These are phyloP conservation scores for Caranx melampygus DNA, from an alignment of 2,113 vertebrate genomes.

Conservation along the genomic window DNA sequence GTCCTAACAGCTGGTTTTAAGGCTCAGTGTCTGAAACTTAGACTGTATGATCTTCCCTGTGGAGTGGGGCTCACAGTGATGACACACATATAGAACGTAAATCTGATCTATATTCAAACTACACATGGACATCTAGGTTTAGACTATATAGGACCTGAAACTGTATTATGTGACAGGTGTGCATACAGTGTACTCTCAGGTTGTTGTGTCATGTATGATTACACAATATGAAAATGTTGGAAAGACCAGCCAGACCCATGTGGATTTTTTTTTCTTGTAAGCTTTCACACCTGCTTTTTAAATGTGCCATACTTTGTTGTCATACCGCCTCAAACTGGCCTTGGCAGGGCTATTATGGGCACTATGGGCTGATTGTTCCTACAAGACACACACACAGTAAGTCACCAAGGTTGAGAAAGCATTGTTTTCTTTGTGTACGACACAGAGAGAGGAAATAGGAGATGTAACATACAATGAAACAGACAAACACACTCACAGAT, in stretches of 20 bases:
- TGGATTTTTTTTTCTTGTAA: background rate
- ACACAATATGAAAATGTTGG: background rate
- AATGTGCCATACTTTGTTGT: constrained; percentile 20
- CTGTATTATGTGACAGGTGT: background rate
- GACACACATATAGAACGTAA: too few species aligned
- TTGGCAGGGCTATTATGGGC: constrained; percentile 48
- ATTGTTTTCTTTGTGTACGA: constrained; percentile 67
- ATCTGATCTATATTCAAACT: too few species aligned
- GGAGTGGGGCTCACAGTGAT: too few species aligned
- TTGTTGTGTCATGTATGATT: background rate
- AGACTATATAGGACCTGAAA: too few species aligned
- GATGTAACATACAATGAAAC: constrained; percentile 32
- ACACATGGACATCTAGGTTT: too few species aligned
- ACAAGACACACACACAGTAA: constrained; percentile 31
- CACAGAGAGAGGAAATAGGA: constrained; percentile 63
- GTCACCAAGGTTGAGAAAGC: constrained; percentile 54
- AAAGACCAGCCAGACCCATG: background rate
- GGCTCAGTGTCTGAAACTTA: too few species aligned
- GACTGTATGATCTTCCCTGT: too few species aligned
- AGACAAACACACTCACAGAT: constrained; percentile 31
- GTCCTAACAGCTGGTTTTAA: too few species aligned
- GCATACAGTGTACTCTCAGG: background rate
- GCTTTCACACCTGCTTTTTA: constrained; percentile 4
- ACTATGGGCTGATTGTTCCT: constrained; percentile 67
- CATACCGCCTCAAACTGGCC: constrained; percentile 10